Conservation (phyloP, 2,797 vertebrate species). For the Gobio occitaniae region DNA sequence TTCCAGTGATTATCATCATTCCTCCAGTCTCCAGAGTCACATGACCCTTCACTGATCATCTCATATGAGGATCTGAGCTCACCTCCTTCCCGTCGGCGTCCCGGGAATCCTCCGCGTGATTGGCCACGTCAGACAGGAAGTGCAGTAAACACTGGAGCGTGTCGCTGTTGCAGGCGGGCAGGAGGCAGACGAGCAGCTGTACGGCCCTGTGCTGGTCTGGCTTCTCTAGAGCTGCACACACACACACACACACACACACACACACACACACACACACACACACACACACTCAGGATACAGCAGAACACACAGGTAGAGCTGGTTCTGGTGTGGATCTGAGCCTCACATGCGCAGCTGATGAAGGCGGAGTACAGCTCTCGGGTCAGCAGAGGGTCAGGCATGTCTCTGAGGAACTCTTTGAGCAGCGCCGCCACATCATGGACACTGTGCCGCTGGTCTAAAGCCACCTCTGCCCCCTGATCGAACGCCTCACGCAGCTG, state of each 20-base stretch:
- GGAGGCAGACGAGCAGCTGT: constrained; percentile 93
- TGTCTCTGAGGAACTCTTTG: constrained; percentile 96
- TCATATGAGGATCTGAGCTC: too few species aligned
- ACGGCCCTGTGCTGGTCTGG: constrained; percentile 86
- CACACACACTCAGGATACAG: constrained; percentile 34
- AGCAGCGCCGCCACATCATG: constrained; percentile 96
- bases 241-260: constrained; percentile 10
- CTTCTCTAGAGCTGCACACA: constrained; percentile 83
- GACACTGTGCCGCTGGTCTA: constrained; percentile 92
- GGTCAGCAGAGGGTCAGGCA: constrained; percentile 94
- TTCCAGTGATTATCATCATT: too few species aligned
- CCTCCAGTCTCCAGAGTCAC: too few species aligned
- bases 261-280: background rate
- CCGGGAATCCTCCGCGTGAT: constrained; percentile 84
- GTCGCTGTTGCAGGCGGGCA: constrained; percentile 97
- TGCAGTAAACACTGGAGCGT: constrained; percentile 92
- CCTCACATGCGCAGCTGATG: constrained; percentile 91
- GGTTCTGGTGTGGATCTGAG: too few species aligned
- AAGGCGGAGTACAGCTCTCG: constrained; percentile 95
- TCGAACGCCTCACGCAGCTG: constrained; percentile 95
- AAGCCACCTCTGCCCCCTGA: constrained; percentile 86
- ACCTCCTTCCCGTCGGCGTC: constrained; percentile 80
- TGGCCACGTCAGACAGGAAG: constrained; percentile 91
- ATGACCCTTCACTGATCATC: too few species aligned
- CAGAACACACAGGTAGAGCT: background rate